A percentile compares a stretch with the other conserved stretches of the same genome.
Evolutionary conservation across 1,140 invertebrate genomes (phyloP).

Genomic region (Bradysia coprophila): DNA sequence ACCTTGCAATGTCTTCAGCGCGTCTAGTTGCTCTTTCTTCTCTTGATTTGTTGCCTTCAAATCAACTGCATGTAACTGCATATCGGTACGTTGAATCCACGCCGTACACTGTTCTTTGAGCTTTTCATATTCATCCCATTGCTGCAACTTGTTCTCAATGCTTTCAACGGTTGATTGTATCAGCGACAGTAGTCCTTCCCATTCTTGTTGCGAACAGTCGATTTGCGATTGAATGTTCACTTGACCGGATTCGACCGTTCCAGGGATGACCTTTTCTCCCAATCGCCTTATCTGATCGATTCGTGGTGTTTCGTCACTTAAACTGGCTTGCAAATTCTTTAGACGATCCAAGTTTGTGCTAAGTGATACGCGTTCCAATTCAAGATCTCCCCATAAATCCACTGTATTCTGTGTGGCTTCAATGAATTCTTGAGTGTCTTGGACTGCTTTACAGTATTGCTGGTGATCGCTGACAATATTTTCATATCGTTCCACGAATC

Average conservation of each 20-base stretch:
- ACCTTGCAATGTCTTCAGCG: constrained; percentile 60
- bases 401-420: constrained; percentile 74
- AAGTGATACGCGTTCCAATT: constrained; percentile 71
- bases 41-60: constrained; percentile 64
- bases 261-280: constrained; percentile 78
- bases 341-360: constrained; percentile 83
- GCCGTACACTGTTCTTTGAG: constrained; percentile 63
- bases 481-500: constrained; percentile 64
- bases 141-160: constrained; percentile 63
- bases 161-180: constrained; percentile 57
- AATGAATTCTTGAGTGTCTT: constrained; percentile 81
- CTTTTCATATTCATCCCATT: constrained; percentile 84
- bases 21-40: constrained; percentile 69
- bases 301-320: constrained; percentile 72
- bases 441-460: constrained; percentile 75
- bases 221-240: constrained; percentile 69
- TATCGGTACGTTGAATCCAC: constrained; percentile 83
- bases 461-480: constrained; percentile 82
- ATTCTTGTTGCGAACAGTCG: constrained; percentile 74
- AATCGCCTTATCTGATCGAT: constrained; percentile 59
- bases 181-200: constrained; percentile 62
- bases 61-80: constrained; percentile 72
- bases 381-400: constrained; percentile 67
- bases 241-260: constrained; percentile 71
- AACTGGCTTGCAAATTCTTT: constrained; percentile 56